A percentile compares a stretch with the other conserved stretches of the same genome.
These are phyloP conservation scores for Hypomecis punctinalis DNA, from an alignment of 2,888 invertebrate genomes.

Conservation along the genomic window DNA sequence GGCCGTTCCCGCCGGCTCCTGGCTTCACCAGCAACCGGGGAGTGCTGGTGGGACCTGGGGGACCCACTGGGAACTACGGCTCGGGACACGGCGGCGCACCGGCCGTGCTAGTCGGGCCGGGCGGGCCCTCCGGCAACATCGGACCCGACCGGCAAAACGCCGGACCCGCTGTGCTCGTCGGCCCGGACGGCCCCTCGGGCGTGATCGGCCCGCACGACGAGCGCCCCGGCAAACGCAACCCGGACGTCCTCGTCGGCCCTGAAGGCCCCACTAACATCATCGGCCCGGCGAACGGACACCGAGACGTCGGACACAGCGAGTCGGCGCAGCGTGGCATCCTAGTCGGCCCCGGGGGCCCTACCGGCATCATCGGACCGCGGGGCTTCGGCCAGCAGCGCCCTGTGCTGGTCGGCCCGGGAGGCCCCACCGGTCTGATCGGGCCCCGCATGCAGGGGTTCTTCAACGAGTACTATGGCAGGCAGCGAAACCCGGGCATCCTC, in stretches of 20 bases:
- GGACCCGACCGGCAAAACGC: constrained; percentile 52
- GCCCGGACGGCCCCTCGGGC: constrained; percentile 78
- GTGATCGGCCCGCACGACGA: constrained; percentile 38
- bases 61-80: constrained; percentile 50
- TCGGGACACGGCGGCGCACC: constrained; percentile 47
- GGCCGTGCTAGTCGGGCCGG: constrained; percentile 70
- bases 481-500: constrained; percentile 58
- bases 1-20: constrained; percentile 54
- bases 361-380: constrained; percentile 54
- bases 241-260: constrained; percentile 72
- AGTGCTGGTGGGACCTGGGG: constrained; percentile 55
- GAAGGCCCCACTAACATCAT: constrained; percentile 59
- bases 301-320: constrained; percentile 42
- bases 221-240: constrained; percentile 40
- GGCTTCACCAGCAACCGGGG: constrained; percentile 42
- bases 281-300: constrained; percentile 53
- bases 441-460: constrained; percentile 39
- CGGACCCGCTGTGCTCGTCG: constrained; percentile 50
- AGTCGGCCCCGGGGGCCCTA: constrained; percentile 75
- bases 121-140: constrained; percentile 63
- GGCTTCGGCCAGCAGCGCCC: constrained; percentile 47
- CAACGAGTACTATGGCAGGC: constrained; percentile 49
- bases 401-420: constrained; percentile 77
- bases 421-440: constrained; percentile 63
- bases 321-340: constrained; percentile 65